These are phyloP conservation scores for Cyanoliseus patagonus DNA, from an alignment of 2,113 vertebrate genomes.

Conservation along the genomic window DNA sequence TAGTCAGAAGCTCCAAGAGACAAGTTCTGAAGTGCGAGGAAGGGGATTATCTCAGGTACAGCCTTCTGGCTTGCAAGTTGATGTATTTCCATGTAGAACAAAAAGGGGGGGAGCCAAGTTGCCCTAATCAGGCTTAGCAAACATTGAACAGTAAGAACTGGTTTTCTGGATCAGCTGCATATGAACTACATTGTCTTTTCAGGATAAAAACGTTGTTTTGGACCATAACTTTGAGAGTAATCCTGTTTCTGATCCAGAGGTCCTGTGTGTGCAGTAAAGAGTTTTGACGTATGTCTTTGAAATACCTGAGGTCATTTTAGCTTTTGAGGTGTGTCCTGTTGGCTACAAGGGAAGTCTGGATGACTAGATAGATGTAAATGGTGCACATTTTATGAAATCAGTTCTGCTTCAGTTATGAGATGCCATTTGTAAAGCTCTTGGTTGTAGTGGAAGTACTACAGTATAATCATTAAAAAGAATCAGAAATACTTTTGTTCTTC, in stretches of 20 bases:
- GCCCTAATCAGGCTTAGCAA: background rate
- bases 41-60: background rate
- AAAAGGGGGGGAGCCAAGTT: background rate
- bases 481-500: background rate
- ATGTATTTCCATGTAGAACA: background rate
- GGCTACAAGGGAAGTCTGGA: background rate
- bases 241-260: background rate
- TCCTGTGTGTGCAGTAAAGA: background rate
- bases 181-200: background rate
- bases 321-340: background rate
- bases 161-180: background rate
- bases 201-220: background rate
- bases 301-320: background rate
- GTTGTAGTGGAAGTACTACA: background rate
- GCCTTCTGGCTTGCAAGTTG: background rate
- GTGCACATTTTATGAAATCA: background rate
- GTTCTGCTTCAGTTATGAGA: background rate
- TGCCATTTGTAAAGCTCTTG: background rate
- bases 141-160: background rate
- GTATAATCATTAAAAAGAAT: background rate
- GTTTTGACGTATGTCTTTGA: background rate
- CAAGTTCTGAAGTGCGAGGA: background rate
- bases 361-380: background rate
- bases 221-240: background rate
- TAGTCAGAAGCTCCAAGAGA: background rate